A percentile compares a stretch with the other conserved stretches of the same genome.
Evolutionary conservation across 2,113 vertebrate species (phyloP).

Genomic region (Tragelaphus buxtoni): DNA sequence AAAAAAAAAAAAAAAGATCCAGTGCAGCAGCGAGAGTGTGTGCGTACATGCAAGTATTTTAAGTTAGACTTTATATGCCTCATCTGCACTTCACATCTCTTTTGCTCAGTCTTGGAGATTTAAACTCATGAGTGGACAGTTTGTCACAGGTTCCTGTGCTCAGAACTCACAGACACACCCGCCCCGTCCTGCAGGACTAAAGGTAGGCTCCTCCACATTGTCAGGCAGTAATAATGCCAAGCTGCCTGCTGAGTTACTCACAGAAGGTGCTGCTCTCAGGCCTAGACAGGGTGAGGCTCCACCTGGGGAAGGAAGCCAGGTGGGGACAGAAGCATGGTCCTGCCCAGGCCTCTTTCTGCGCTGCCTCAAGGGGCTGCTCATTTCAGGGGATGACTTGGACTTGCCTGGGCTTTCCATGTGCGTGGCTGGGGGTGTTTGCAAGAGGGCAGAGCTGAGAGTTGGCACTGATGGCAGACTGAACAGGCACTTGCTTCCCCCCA

Average conservation of each 20-base stretch:
- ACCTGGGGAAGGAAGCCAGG: neutral
- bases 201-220: fast-evolving
- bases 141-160: neutral
- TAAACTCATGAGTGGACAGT: neutral
- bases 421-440: neutral
- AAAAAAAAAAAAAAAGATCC: neutral
- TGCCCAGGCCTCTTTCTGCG: neutral
- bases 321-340: too few species aligned
- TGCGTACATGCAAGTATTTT: neutral
- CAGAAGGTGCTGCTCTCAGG: neutral
- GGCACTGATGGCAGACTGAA: fast-evolving
- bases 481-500: fast-evolving
- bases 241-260: neutral
- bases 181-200: neutral
- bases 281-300: neutral
- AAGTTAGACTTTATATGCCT: neutral
- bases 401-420: fast-evolving
- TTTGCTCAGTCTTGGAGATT: neutral
- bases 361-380: neutral
- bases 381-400: neutral
- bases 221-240: too few species aligned
- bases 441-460: neutral
- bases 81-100: neutral
- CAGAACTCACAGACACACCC: neutral
- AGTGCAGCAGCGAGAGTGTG: fast-evolving